Conservation (phyloP, 2,113 vertebrate species). For the Paramisgurnus dabryanus region DNA sequence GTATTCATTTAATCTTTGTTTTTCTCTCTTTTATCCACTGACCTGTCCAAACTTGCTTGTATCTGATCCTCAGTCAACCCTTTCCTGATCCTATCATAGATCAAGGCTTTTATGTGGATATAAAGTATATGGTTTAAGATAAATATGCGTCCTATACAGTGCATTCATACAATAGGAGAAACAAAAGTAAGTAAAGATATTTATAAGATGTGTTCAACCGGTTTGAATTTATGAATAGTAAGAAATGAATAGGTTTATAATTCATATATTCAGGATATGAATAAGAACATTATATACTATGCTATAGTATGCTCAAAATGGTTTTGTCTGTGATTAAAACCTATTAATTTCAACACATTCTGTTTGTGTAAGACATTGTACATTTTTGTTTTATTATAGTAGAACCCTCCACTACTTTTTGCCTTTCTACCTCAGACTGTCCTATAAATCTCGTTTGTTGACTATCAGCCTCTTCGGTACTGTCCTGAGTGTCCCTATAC, state of each 20-base stretch:
- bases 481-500: conserved; percentile 40
- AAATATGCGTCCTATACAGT: neutral
- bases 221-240: no score
- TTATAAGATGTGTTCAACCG: no score
- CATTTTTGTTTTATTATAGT: no score
- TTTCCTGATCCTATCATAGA: conserved; percentile 17
- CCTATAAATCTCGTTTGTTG: conserved; percentile 34
- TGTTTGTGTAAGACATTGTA: no score
- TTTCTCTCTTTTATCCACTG: conserved; percentile 29
- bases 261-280: no score
- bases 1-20: conserved; percentile 33
- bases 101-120: neutral
- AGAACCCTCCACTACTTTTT: conserved; percentile 12
- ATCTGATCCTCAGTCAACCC: conserved; percentile 36
- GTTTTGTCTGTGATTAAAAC: neutral
- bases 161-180: neutral
- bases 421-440: conserved; percentile 35
- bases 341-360: neutral
- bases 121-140: no score
- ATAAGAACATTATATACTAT: no score
- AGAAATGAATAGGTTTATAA: no score
- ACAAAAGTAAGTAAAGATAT: no score
- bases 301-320: no score
- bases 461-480: conserved; percentile 38
- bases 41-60: conserved; percentile 46